phyloP scores from a whole-genome alignment of 2,888 invertebrate species.

The Drosophila paramelanica region DNA sequence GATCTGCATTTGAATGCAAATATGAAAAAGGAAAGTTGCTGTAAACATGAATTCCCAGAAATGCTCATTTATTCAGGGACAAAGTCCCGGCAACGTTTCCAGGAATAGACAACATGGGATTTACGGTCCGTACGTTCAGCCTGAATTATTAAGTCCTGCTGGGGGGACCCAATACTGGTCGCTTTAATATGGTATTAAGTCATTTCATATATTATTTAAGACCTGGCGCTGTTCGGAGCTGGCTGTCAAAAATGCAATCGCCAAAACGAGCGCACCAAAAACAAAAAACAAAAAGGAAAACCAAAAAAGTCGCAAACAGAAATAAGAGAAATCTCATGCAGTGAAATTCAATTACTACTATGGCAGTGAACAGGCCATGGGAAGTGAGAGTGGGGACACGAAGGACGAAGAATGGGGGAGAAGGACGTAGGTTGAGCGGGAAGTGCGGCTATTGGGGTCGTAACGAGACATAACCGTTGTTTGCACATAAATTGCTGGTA shows the following conservation, averaged over 20 bases:
- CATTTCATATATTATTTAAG: constrained; percentile 74
- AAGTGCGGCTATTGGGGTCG: constrained; percentile 26
- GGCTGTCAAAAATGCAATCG: constrained; percentile 76
- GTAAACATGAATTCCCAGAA: constrained; percentile 14
- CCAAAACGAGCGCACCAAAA: constrained; percentile 19
- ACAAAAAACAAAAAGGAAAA: constrained; percentile 4
- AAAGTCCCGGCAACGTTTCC: constrained; percentile 22
- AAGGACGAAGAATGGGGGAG: background rate
- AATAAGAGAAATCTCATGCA: constrained; percentile 53
- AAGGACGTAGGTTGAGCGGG: constrained; percentile 7
- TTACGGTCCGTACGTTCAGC: constrained; percentile 26
- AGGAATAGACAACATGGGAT: constrained; percentile 48
- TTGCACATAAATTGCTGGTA: constrained; percentile 76
- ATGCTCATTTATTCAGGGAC: constrained; percentile 18
- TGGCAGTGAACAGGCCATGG: constrained; percentile 25
- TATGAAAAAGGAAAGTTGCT: background rate
- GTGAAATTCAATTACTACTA: constrained; percentile 66
- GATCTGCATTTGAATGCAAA: background rate
- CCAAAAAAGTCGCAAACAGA: constrained; percentile 12
- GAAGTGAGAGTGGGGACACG: background rate
- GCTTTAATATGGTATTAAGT: constrained; percentile 75
- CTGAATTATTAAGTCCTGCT: constrained; percentile 55
- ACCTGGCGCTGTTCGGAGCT: constrained; percentile 47
- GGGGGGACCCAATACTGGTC: constrained; percentile 33
- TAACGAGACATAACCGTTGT: constrained; percentile 74